Evolutionary conservation across 2,888 invertebrate genomes (phyloP), one percentile per base, ranked within the genome.

Genomic region (Macaria liturata): DNA sequence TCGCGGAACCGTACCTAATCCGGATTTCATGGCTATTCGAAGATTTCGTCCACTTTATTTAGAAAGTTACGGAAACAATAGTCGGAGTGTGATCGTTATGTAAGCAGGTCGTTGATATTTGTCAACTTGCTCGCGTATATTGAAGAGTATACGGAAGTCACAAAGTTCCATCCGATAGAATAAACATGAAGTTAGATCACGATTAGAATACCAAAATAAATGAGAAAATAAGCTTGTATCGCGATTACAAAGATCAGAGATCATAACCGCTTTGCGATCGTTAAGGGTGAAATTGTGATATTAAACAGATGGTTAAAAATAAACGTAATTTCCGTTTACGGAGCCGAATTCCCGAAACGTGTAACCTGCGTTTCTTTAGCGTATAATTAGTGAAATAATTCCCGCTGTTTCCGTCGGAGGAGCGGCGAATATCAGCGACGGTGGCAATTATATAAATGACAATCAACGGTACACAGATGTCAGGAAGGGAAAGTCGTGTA

Each of bases 381-480:
- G 54, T 57, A 46, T 58, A 59, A 64, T 51, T 59, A 59, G 50
- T 46, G 48, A 54, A 54, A 60, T 63, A 64, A 46, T 63, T 54
- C 53, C 49, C 57, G 39, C 47, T 54, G 54, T 58, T 61, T 61
- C 57, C 43, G 50, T 50, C 9, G 43, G 44, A 49, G 56, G 44
- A 46, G 49, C 56, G 62, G 55, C 46, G 58, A 68, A 64, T 63
- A 64, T 61, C 64, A 60, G 44, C 61, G 44, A 56, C 59, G 61
- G 45, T 34, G 79, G 83, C 84, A 91, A 90, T 91, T 89, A 91
- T 75, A 84, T 84, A 85, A 89, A 86, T 77, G 88, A 86, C 86
- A 86, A 86, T 88, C 86, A 85, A 83, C 81, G 81, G 69, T 49
- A 60, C 77, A 81, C 83, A 82, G 86, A 82, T 77, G 83, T 80